A percentile compares a stretch with the other conserved stretches of the same genome.
Conservation (phyloP, 2,113 vertebrate species). For the Alligator mississippiensis region DNA sequence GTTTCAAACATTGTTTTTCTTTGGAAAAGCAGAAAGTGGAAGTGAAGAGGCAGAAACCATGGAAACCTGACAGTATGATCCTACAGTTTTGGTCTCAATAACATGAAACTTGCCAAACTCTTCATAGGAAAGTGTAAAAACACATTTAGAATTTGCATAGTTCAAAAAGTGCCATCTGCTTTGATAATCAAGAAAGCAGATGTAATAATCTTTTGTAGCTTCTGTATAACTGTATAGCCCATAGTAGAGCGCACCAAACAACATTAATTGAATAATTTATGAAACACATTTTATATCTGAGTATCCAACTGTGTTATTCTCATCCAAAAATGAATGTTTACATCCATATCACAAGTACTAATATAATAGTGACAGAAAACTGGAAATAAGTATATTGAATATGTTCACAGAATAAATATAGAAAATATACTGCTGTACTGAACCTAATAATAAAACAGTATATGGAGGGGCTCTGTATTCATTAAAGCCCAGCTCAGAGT, state of each 20-base stretch:
- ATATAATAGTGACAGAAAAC: background rate
- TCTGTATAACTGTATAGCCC: background rate
- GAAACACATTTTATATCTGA: background rate
- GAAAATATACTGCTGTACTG: background rate
- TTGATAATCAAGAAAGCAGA: background rate
- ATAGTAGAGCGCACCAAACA: background rate
- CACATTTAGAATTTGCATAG: constrained; percentile 49
- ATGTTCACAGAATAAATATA: background rate
- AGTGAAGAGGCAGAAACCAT: background rate
- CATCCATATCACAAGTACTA: background rate
- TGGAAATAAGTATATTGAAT: background rate
- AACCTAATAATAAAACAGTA: background rate
- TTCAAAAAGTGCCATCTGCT: constrained; percentile 58
- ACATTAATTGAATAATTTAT: background rate
- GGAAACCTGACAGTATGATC: constrained; percentile 47
- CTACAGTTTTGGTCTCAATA: constrained; percentile 47
- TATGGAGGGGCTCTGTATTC: background rate
- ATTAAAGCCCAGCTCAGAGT: background rate
- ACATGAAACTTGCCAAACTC: constrained; percentile 49
- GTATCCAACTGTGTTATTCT: background rate
- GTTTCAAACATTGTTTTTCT: background rate
- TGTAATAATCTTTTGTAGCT: background rate
- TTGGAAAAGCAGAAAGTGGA: constrained; percentile 36
- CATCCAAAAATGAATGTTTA: background rate
- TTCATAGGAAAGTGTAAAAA: constrained; percentile 18